Conservation (phyloP, 2,888 invertebrate species). For the Mesorhabditis belari region DNA sequence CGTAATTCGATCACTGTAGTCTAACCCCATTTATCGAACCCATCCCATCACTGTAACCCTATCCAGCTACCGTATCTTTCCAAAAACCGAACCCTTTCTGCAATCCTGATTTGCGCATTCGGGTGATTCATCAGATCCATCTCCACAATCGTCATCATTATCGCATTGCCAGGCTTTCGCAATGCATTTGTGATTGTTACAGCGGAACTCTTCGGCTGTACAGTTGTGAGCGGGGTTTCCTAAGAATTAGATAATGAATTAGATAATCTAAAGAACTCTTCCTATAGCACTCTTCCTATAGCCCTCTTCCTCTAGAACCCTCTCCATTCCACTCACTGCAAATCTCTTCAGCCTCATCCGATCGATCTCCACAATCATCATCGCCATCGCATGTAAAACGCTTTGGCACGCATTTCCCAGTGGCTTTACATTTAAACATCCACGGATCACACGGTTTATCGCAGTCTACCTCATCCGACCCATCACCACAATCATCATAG, state of each 20-base stretch:
- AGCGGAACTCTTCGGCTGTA: conserved; percentile 82
- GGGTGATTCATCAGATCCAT: conserved; percentile 86
- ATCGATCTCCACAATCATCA: conserved; percentile 83
- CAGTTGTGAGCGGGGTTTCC: conserved; percentile 65
- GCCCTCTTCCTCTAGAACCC: too few species aligned
- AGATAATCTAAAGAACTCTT: neutral
- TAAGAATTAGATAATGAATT: conserved; percentile 2
- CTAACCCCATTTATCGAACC: too few species aligned
- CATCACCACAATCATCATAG: conserved; percentile 52
- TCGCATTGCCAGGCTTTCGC: conserved; percentile 64
- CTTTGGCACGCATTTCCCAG: conserved; percentile 64
- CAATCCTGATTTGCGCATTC: conserved; percentile 90
- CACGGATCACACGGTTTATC: conserved; percentile 52
- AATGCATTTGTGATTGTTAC: conserved; percentile 84
- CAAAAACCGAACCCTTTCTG: conserved; percentile 89
- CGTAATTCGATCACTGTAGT: too few species aligned
- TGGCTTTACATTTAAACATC: conserved; percentile 58
- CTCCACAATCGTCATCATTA: conserved; percentile 92
- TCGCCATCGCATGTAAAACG: conserved; percentile 62
- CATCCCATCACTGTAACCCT: too few species aligned
- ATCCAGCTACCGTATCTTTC: conserved; percentile 78
- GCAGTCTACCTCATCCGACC: conserved; percentile 49
- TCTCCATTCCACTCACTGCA: conserved; percentile 69
- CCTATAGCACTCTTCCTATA: too few species aligned
- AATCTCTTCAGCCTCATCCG: conserved; percentile 70